phyloP scores from a whole-genome alignment of 2,797 vertebrate genomes.

The Siniperca obscura region DNA sequence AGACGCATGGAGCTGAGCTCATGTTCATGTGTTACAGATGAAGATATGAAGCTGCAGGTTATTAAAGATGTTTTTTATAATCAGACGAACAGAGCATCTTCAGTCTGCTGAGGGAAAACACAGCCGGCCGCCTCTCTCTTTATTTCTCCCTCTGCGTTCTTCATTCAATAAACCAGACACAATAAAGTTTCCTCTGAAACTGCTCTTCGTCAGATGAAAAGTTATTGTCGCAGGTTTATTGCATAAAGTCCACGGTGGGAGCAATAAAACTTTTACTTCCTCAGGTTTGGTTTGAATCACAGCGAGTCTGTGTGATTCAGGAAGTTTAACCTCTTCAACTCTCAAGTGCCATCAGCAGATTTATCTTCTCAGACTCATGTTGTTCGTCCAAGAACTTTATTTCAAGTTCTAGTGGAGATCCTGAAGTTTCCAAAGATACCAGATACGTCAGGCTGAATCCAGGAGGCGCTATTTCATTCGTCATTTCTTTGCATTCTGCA shows the following conservation, averaged over 20 bases:
- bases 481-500: too few species aligned
- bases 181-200: constrained; percentile 46
- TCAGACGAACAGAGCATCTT: not conserved
- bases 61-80: constrained; percentile 53
- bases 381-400: too few species aligned
- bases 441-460: too few species aligned
- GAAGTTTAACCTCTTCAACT: not conserved
- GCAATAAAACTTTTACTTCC: constrained; percentile 28
- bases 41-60: constrained; percentile 41
- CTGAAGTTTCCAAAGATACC: too few species aligned
- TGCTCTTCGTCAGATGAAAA: constrained; percentile 41
- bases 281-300: constrained; percentile 34
- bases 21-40: constrained; percentile 18
- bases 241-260: constrained; percentile 53
- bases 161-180: constrained; percentile 56
- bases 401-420: too few species aligned
- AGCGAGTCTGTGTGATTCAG: not conserved
- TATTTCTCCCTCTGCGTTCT: constrained; percentile 56
- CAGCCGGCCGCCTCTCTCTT: constrained; percentile 16
- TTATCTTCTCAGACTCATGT: not conserved
- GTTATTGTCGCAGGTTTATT: constrained; percentile 57
- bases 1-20: not conserved
- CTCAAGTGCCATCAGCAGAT: not conserved
- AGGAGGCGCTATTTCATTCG: too few species aligned
- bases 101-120: constrained; percentile 1